These are phyloP conservation scores for Penaeus japonicus DNA, from an alignment of 1,140 invertebrate species.

Conservation along the genomic window DNA sequence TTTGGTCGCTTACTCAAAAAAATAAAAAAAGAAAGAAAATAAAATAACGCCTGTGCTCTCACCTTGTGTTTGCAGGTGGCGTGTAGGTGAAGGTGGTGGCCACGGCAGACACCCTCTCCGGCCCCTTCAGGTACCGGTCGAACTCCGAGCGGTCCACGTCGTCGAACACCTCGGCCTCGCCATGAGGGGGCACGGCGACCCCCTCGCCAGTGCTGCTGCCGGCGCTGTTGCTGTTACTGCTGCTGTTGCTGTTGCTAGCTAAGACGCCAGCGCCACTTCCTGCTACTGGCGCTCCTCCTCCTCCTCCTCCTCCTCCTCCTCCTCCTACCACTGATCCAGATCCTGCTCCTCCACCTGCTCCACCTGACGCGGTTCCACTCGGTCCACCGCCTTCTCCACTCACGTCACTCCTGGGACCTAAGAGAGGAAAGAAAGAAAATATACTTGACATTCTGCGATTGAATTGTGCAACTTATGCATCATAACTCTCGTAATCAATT, in stretches of 20 bases:
- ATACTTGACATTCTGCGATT: background rate
- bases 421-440: background rate
- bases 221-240: constrained; percentile 4
- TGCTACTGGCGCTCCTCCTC: background rate
- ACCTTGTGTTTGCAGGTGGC: constrained; percentile 49
- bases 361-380: background rate
- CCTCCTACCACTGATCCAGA: too few relatives aligned
- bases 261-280: background rate
- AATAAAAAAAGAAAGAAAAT: background rate
- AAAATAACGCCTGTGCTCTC: background rate
- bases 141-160: constrained; percentile 61
- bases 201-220: background rate
- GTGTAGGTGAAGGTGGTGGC: constrained; percentile 37
- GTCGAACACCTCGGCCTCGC: constrained; percentile 57
- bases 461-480: too few relatives aligned
- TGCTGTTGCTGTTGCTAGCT: background rate
- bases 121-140: constrained; percentile 60
- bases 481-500: too few relatives aligned
- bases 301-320: background rate
- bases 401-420: constrained; percentile 47
- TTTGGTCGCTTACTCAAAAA: background rate
- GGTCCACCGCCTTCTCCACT: constrained; percentile 15
- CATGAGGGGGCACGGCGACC: constrained; percentile 18
- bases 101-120: constrained; percentile 36
- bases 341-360: background rate